phyloP scores from a whole-genome alignment of 2,797 vertebrate species.

The Gadopsis marmoratus region DNA sequence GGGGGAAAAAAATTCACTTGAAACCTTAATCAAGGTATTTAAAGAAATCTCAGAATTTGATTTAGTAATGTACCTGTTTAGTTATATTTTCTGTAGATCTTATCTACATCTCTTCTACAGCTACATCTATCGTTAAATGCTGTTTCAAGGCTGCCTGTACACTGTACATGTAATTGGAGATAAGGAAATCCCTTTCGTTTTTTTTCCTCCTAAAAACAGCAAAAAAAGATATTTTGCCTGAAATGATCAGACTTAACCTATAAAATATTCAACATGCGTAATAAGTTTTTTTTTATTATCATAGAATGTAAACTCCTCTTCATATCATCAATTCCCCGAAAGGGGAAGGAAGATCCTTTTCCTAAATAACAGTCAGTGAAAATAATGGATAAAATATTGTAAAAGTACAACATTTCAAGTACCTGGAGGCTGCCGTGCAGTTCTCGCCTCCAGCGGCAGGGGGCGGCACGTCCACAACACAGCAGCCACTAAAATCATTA shows the following conservation, averaged over 20 bases:
- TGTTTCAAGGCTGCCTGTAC: neutral
- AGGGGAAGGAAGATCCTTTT: neutral
- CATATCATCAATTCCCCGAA: neutral
- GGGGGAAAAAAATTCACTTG: neutral
- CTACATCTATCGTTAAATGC: neutral
- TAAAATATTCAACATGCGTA: neutral
- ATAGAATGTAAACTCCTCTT: neutral
- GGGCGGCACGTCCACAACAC: constrained; percentile 43
- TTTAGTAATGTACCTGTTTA: neutral
- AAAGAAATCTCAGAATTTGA: neutral
- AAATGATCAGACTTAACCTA: neutral
- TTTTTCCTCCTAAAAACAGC: no score
- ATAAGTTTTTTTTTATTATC: neutral
- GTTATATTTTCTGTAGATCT: neutral
- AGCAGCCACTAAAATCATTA: constrained; percentile 69
- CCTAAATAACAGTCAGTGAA: neutral
- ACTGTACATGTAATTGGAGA: no score
- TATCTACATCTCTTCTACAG: neutral
- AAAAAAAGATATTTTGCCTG: neutral
- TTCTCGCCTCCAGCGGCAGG: constrained; percentile 60
- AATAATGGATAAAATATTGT: no score
- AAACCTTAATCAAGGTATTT: constrained; percentile 8
- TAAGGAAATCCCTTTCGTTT: no score
- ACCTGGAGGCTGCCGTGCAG: constrained; percentile 21
- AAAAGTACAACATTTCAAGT: neutral